Base-by-base conservation (phyloP, 2,888 invertebrate species). In the Tenthredo notha region DNA sequence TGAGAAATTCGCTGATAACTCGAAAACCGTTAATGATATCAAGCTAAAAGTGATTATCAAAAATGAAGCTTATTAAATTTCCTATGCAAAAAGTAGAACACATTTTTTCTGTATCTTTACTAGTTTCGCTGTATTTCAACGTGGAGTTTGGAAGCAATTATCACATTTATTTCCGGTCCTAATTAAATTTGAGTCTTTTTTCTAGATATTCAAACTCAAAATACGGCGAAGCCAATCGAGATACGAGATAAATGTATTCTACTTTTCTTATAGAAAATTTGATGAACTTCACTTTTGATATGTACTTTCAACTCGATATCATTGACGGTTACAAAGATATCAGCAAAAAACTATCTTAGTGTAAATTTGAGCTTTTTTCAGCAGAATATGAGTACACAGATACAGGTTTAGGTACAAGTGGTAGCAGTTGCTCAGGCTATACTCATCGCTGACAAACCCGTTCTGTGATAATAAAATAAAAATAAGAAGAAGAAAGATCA, bases 401-500 rank as follows among this genome's bases (percentile, higher is more conserved):
- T 58, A 58, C 21, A 58, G 58, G n/a, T 58, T 5, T 18, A 54
- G 54, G n/a, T 54, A 43, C 12, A n/a, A 18, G 18, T 4, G 18
- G 58, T n/a, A 58, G 90, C 89, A 86, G 88, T 88, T 91, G 15
- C 15, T 12, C 12, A 47, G 47, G 3, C 15, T 47, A 47, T 18
- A 18, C 5, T 18, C 18, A 47, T 18, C 4, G 50, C 50, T 18
- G 50, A 50, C 50, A 50, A 50, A 50, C 50, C 50, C 50, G 50
- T 50, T 50, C 5, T 9, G 50, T 50, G 18, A 50, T 50, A 50
- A 18, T 18, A 18, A 50, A 65, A 91, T 90, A 91, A 91, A 90
- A 90, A 90, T 90, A 4, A 89, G 90, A 91, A 91, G 89, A 91
- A 25, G 25, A 65, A 4, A 21, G 29, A 29, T 15, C 5, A 12